Evolutionary conservation across 1,140 invertebrate species (phyloP).

Genomic region (Scaptomyza hsui): DNA sequence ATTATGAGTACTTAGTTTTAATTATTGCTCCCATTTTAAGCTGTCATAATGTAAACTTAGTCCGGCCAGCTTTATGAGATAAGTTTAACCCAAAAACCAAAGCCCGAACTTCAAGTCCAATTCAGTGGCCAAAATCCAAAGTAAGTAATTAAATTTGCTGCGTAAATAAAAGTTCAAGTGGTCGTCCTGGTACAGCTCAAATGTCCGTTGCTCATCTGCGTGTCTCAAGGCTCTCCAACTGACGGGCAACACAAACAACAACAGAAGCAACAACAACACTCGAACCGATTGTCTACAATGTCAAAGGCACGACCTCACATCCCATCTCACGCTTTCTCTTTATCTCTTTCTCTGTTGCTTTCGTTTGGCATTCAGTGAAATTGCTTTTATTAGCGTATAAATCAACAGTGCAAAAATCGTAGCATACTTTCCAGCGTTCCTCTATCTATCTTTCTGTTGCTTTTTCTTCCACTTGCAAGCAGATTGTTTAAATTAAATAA

Average conservation of each 20-base stretch:
- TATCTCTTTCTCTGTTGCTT: constrained; percentile 23
- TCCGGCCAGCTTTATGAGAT: neutral
- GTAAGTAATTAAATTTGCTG: constrained; percentile 80
- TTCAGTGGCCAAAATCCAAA: constrained; percentile 32
- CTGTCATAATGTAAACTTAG: neutral
- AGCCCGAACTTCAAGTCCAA: constrained; percentile 39
- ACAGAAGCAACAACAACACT: constrained; percentile 49
- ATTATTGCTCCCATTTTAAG: neutral
- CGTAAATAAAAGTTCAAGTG: constrained; percentile 74
- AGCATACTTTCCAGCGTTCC: constrained; percentile 55
- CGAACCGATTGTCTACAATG: constrained; percentile 68
- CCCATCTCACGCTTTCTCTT: constrained; percentile 13
- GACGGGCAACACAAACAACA: constrained; percentile 53
- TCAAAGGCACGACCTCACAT: constrained; percentile 60
- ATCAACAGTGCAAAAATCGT: constrained; percentile 80
- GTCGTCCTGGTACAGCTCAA: constrained; percentile 29
- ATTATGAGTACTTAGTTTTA: neutral
- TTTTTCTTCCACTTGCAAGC: neutral
- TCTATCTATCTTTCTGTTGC: neutral
- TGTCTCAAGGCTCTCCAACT: constrained; percentile 8
- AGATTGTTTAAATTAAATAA: constrained; percentile 75
- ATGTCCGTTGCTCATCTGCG: constrained; percentile 38
- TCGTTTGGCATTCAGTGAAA: constrained; percentile 77
- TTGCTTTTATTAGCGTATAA: constrained; percentile 81
- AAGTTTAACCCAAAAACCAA: constrained; percentile 5